Conservation (phyloP, 2,113 vertebrate species). For the Coryphaenoides rupestris region DNA sequence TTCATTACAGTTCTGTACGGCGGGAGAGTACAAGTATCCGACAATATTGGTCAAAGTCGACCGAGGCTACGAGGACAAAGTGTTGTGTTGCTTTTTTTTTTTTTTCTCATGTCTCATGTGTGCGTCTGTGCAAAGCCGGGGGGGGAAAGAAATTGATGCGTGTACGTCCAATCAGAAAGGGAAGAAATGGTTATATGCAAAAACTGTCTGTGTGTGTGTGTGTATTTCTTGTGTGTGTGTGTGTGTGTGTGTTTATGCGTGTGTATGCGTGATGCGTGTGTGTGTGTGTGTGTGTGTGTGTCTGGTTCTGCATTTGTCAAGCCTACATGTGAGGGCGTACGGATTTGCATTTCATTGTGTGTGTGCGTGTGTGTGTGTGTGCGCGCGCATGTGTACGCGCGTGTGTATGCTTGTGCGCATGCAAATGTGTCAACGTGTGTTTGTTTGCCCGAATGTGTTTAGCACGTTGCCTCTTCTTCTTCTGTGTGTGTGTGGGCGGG, state of each 20-base stretch:
- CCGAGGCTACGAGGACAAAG: constrained; percentile 63
- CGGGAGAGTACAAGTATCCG: constrained; percentile 53
- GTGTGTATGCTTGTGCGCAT: background rate
- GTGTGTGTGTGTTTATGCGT: background rate
- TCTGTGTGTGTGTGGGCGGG: background rate
- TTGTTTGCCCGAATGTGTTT: background rate
- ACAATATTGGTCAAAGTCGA: constrained; percentile 72
- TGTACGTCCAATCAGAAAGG: constrained; percentile 39
- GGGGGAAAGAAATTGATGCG: constrained; percentile 31
- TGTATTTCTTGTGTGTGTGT: background rate
- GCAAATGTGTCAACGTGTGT: background rate
- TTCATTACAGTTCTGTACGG: constrained; percentile 77
- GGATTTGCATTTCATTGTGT: too few species aligned
- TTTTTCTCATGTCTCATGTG: too few species aligned
- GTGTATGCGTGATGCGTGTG: background rate
- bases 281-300: constrained; percentile 6
- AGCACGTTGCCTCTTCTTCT: too few species aligned
- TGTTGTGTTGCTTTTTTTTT: constrained; percentile 39
- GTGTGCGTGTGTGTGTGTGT: constrained; percentile 1
- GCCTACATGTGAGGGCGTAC: too few species aligned
- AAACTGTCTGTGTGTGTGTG: background rate
- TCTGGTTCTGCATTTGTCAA: background rate
- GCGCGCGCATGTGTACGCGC: background rate
- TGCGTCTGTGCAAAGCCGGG: constrained; percentile 40
- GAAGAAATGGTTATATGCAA: constrained; percentile 2